These are phyloP conservation scores for Tiliqua scincoides DNA, from an alignment of 2,113 vertebrate genomes.

Conservation along the genomic window DNA sequence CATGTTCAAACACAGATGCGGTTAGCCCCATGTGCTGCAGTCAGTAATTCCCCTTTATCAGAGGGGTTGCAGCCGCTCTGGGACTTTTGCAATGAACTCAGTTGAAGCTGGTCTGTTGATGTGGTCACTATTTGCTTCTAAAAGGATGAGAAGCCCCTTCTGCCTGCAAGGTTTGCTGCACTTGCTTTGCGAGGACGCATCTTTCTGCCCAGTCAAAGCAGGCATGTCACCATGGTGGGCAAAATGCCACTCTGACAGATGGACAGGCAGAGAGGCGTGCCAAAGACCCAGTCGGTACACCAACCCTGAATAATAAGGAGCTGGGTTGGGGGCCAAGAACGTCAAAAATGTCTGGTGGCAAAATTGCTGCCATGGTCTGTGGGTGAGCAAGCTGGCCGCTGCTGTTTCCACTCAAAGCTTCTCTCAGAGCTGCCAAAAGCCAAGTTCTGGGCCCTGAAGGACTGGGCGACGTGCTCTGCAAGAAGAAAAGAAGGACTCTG, in stretches of 20 bases:
- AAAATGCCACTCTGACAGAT: conserved; percentile 62
- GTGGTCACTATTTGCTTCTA: conserved; percentile 37
- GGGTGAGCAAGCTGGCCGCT: not conserved
- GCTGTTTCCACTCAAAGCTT: not conserved
- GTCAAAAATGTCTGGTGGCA: conserved; percentile 7
- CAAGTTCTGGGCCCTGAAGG: not conserved
- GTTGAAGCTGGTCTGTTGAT: conserved; percentile 55
- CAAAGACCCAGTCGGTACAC: conserved; percentile 45
- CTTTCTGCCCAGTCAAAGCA: conserved; percentile 55
- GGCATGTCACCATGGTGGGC: conserved; percentile 40
- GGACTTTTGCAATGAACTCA: conserved; percentile 57
- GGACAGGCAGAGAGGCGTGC: conserved; percentile 49
- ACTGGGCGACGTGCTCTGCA: not conserved
- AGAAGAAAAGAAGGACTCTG: not conserved
- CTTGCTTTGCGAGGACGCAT: conserved; percentile 59
- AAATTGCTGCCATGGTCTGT: not conserved
- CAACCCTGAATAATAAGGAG: conserved; percentile 58
- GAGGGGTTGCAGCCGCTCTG: accelerated
- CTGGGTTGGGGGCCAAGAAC: conserved; percentile 44
- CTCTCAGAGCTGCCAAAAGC: not conserved
- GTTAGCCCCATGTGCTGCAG: not conserved
- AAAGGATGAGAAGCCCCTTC: conserved; percentile 60
- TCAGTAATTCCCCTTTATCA: not conserved
- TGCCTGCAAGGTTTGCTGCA: conserved; percentile 57
- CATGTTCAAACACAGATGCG: not conserved